Evolutionary conservation across 1,140 invertebrate genomes (phyloP).

Genomic region (Berghia stephanieae): DNA sequence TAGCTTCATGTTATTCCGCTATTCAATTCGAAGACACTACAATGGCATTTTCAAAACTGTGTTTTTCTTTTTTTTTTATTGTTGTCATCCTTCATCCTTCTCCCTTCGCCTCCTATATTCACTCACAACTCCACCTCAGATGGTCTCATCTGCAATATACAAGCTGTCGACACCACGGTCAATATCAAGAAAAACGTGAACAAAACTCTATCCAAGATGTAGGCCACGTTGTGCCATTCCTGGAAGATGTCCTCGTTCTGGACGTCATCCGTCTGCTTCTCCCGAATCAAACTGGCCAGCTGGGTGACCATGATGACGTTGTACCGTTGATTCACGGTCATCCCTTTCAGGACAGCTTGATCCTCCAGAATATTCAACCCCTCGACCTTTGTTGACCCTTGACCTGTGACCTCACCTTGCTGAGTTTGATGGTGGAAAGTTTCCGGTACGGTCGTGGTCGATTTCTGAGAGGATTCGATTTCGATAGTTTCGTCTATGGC

Average conservation of each 20-base stretch:
- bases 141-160: slow-evolving; percentile 63
- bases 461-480: no score
- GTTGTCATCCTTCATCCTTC: no score
- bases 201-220: slow-evolving; percentile 70
- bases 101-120: neutral
- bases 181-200: slow-evolving; percentile 71
- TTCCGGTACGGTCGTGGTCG: no score
- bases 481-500: no score
- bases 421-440: no score
- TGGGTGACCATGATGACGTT: slow-evolving; percentile 38
- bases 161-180: slow-evolving; percentile 68
- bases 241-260: slow-evolving; percentile 59
- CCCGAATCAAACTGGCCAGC: slow-evolving; percentile 46
- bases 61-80: neutral
- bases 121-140: slow-evolving; percentile 27
- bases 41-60: neutral
- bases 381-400: neutral
- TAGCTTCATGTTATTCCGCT: no score
- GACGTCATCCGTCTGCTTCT: slow-evolving; percentile 44
- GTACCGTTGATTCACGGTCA: no score
- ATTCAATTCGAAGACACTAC: no score
- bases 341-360: no score
- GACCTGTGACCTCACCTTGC: slow-evolving; percentile 27
- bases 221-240: slow-evolving; percentile 71
- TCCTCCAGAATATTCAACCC: no score